Base-by-base conservation (phyloP, 2,113 vertebrate species). In the Eulemur macaco region DNA sequence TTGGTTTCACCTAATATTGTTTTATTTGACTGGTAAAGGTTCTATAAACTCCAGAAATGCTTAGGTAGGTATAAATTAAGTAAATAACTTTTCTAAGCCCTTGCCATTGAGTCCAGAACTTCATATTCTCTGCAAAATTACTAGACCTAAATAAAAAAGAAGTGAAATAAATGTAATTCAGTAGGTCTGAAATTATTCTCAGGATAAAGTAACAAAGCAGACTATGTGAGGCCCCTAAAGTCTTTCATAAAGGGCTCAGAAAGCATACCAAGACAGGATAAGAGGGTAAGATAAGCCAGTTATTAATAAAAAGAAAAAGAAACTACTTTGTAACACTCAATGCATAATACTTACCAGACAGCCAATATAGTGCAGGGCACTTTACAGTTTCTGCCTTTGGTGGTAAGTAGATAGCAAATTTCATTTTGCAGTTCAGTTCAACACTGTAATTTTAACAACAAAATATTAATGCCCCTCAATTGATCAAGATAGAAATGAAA, bases 401-500 rank as follows among this genome's bases (percentile, higher is more conserved):
- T 68, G 99, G 99, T 89, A 99, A 98, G 98, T 99, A 99, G 97
- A 99, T 97, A 18, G 98, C 99, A 98, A 99, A 99, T 98, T 99
- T 99, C 99, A 99, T 99, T 98, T 99, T 99, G 98, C 99, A 99
- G 95, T 99, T 99, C 82, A 99, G 98, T 96, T 99, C 99, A 21
- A 98, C 81, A 98, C 99, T 99, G 96, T 66, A 93, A 94, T 92
- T 89, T 89, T 86, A 96, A 93, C 20, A 66, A 71, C 23, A 80
- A 86, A 47, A 85, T 68, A 91, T 74, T 34, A 97, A 56, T 58
- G 56, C 2, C 6, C 10, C 25, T 47, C 45, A 69, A 69, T 39
- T 58, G 74, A 68, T 91, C 23, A 95, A 78, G 45, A 86, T 8
- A 76, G 47, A 90, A 66, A 89, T 4, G 50, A 94, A 91, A n/a